Evolutionary conservation across 2,797 vertebrate genomes (phyloP).

Genomic region (Pangasius mekongensis): DNA sequence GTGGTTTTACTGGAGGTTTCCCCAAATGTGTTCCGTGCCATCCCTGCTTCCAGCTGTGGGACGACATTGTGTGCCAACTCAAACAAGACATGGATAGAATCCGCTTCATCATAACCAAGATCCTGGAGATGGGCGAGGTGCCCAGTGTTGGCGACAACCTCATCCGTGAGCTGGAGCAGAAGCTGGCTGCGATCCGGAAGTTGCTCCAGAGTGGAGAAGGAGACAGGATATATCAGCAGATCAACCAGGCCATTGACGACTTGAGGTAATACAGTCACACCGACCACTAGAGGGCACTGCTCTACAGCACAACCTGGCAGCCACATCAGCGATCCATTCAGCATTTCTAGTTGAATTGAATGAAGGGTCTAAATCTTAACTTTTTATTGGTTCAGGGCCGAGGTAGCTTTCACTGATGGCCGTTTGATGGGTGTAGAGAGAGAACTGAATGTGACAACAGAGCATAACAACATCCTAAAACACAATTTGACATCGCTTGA

Average conservation of each 20-base stretch:
- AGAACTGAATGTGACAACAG: conserved; percentile 69
- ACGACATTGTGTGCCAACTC: conserved; percentile 71
- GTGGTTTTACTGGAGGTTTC: conserved; percentile 80
- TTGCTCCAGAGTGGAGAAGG: conserved; percentile 68
- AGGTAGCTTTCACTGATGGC: conserved; percentile 81
- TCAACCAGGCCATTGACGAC: conserved; percentile 74
- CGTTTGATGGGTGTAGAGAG: conserved; percentile 73
- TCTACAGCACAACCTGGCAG: neutral
- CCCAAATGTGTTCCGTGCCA: conserved; percentile 81
- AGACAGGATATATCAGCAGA: conserved; percentile 65
- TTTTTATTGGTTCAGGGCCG: conserved; percentile 68
- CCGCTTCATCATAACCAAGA: conserved; percentile 58
- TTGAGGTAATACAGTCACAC: conserved; percentile 74
- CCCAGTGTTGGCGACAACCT: conserved; percentile 61
- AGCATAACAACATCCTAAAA: conserved; percentile 61
- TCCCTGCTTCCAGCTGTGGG: conserved; percentile 85
- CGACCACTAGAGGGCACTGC: conserved; percentile 11
- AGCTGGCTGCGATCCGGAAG: conserved; percentile 67
- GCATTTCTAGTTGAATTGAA: neutral
- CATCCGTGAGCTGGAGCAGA: conserved; percentile 75
- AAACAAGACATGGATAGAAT: conserved; percentile 69
- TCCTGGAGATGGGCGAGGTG: conserved; percentile 66
- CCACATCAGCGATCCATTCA: neutral
- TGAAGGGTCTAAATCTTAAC: neutral
- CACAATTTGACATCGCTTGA: conserved; percentile 67